phyloP scores from a whole-genome alignment of 2,113 vertebrate species.

The Limanda limanda region DNA sequence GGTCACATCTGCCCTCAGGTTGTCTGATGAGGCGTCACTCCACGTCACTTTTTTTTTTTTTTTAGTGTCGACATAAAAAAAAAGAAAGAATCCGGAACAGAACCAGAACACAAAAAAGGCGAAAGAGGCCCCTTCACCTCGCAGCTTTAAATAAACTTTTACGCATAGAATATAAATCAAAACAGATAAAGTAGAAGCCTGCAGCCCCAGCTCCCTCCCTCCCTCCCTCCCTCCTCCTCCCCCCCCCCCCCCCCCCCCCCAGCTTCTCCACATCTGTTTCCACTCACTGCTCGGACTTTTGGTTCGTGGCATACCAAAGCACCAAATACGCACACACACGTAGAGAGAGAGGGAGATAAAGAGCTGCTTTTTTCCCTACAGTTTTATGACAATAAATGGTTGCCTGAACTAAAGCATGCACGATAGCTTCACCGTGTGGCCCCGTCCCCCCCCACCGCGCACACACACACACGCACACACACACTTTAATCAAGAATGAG shows the following conservation, averaged over 20 bases:
- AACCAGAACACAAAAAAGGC: background rate
- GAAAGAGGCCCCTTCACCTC: background rate
- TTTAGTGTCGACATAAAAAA: background rate
- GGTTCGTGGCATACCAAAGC: constrained; percentile 81
- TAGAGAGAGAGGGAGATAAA: background rate
- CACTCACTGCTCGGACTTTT: constrained; percentile 85
- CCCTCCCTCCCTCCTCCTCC: constrained; percentile 31
- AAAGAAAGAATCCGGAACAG: background rate
- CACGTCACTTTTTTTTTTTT: constrained; percentile 6
- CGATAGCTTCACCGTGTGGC: background rate
- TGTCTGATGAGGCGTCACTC: constrained; percentile 45
- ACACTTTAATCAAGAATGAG: constrained; percentile 12
- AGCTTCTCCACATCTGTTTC: constrained; percentile 88
- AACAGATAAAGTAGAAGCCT: constrained; percentile 30
- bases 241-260: constrained; percentile 12
- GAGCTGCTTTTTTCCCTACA: background rate
- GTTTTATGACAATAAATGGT: constrained; percentile 10
- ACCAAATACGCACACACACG: constrained; percentile 30
- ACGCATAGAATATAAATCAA: constrained; percentile 20
- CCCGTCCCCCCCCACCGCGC: too few species aligned
- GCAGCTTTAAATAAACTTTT: background rate
- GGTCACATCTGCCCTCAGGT: constrained; percentile 77
- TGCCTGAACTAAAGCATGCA: background rate
- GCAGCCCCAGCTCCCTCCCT: constrained; percentile 43
- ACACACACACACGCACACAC: too few species aligned